phyloP scores from a whole-genome alignment of 2,888 invertebrate species.

The Drosophila pseudotalamancana region DNA sequence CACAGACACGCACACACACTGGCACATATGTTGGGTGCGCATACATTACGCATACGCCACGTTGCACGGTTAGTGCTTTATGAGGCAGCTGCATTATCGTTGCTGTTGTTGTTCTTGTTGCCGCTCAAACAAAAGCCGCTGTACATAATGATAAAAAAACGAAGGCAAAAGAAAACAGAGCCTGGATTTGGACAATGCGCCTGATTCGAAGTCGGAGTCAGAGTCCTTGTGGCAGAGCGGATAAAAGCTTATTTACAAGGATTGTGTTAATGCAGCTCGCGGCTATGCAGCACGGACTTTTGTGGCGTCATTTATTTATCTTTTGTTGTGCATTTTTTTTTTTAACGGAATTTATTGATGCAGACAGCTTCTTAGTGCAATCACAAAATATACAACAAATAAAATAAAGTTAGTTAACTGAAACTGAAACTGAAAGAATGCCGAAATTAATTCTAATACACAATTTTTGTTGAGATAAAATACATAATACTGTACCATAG shows the following conservation, averaged over 20 bases:
- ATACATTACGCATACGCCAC: slow-evolving; percentile 67
- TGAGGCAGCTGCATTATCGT: slow-evolving; percentile 15
- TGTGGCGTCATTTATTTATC: slow-evolving; percentile 43
- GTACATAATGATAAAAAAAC: slow-evolving; percentile 58
- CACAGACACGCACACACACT: slow-evolving; percentile 23
- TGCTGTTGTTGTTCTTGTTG: slow-evolving; percentile 41
- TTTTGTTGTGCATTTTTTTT: neutral
- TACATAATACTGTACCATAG: no score
- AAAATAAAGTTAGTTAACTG: neutral
- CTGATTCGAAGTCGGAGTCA: slow-evolving; percentile 46
- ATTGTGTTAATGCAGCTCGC: slow-evolving; percentile 71
- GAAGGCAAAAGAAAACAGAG: slow-evolving; percentile 3
- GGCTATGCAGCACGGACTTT: slow-evolving; percentile 71
- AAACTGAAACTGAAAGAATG: no score
- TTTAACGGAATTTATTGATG: slow-evolving; percentile 32
- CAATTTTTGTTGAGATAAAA: no score
- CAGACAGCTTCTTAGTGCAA: slow-evolving; percentile 9
- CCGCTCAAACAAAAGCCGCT: slow-evolving; percentile 61
- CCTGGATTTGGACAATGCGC: slow-evolving; percentile 64
- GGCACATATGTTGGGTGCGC: slow-evolving; percentile 20
- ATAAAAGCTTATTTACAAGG: slow-evolving; percentile 76
- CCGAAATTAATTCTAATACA: no score
- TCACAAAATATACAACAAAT: no score
- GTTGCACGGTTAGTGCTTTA: slow-evolving; percentile 48
- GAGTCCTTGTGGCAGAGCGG: slow-evolving; percentile 35